Base-by-base conservation (phyloP, 2,888 invertebrate genomes). In the Drosophila maculinotata region DNA sequence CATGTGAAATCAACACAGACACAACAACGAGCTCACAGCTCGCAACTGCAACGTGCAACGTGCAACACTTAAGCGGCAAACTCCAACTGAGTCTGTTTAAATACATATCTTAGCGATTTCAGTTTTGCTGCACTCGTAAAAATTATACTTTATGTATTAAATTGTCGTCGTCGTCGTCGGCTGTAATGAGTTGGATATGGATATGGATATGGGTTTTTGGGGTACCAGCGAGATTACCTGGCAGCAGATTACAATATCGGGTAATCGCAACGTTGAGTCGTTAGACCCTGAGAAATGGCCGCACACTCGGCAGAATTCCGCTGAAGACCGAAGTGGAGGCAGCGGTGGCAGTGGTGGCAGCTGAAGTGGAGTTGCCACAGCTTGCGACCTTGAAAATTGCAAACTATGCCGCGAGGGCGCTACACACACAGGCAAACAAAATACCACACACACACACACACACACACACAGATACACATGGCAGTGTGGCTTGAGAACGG, bases 351-450 rank as follows among this genome's bases (percentile, higher is more conserved):
- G 15, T 28, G 26, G n/a, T n/a, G 36, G 20, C 20, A 20, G 10
- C 30, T 4, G 26, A 30, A 57, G 49, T 17, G 33, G n/a, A 17
- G 48, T 28, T 20, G 48, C 30, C 51, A n/a, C 44, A 57, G 59
- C 42, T 36, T 53, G 62, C 76, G 84, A 80, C 84, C 84, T 85
- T 85, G 84, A 87, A 88, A 76, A 71, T 74, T 45, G 88, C 84
- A 88, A 88, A 85, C 88, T 85, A 86, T 86, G 82, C 78, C 87
- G 81, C 69, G 69, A 65, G 63, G 81, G 88, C 84, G 87, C 87
- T 86, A 73, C 78, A 68, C 56, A 69, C 51, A 35, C 41, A 28
- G 38, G 20, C 75, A 59, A 49, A 67, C 56, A 60, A 58, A 31
- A 36, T 51, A 31, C 53, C 58, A 75, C 56, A 59, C 17, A 38